Evolutionary conservation across 2,113 vertebrate species (phyloP), one percentile per base, ranked within the genome.

Genomic region (Hiodon tergisus): DNA sequence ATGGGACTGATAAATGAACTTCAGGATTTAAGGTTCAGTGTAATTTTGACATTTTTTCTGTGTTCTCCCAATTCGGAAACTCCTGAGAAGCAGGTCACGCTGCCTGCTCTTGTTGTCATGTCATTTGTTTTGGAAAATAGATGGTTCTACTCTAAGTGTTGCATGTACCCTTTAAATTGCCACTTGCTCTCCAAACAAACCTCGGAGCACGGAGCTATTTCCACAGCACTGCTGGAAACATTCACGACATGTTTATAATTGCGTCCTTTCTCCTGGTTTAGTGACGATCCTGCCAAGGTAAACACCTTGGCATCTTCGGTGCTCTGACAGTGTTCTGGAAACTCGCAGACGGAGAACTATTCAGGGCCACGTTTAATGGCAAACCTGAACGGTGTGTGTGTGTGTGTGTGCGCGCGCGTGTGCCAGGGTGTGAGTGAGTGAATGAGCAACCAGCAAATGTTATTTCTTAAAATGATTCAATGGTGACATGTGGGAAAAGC

Each of bases 121-220:
- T 57, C 54, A 63, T 74, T 74, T 74, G 66, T 74, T 74, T 67
- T 66, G 46, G 62, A 62, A 74, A 74, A 53, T 48, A 62, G 55
- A 10, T 57, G n/a, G 9, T 63, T 63, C 4, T 63, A 63, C 62
- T 2, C 62, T 65, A 31, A 58, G 60, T 72, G 69, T 58, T 52
- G 51, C 57, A 48, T 50, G 14, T 79, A 62, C 63, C 7, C 63
- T 65, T 81, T 86, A 82, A 88, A 85, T 67, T 78, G 77, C 72
- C 80, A 78, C 87, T 86, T 87, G 85, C 86, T 83, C 82, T 69
- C 76, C 13, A 6, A 77, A 83, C 79, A 80, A 76, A 72, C 75
- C 57, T 2, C 52, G 31, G 76, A 73, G 65, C 52, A 73, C 75
- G 76, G 75, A 71, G 77, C 70, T 77, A 57, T 62, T 69, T 68